Evolutionary conservation across 1,140 invertebrate species (phyloP), one percentile per base, ranked within the genome.

Genomic region (Ericerus pela): DNA sequence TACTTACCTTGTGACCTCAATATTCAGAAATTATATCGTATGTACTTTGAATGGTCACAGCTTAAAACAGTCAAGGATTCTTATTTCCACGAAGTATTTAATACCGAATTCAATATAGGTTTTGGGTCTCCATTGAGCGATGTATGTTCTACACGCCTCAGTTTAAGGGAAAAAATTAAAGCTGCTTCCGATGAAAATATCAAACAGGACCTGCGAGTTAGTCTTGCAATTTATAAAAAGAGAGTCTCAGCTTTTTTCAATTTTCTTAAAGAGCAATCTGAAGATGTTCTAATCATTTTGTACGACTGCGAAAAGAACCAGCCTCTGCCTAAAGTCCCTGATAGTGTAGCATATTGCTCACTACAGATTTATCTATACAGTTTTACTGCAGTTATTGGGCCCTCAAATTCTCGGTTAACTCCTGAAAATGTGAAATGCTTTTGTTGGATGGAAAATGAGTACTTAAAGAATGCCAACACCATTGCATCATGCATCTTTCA

Each of bases 281-380:
- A 57, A 14, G 47, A 59, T 22, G 20, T 62, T 22, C 33, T 57
- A 4, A 63, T 55, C 27, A 57, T 71, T 22, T 63, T 58, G 8
- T 69, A 65, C 58, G 68, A 71, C 55, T 70, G 64, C 31, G 65
- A 70, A 62, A 70, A 70, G 63, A 69, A 69, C 55, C 58, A 59
- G 20, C 41, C 57, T 12, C 29, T 68, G 14, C 65, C 65, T 11
- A 63, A 64, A 63, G 33, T 67, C 11, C 58, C 61, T 31, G 63
- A 64, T 57, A 66, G 65, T 36, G n/a, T 54, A n/a, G 58, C 65
- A 2, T 70, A 69, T 54, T 70, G 69, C 60, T 57, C 31, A 2
- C 53, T 65, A n/a, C 64, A 70, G 57, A n/a, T 68, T 12, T 69
- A 69, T 55, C 58, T 62, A 18, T 67, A 69, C 53, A 69, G 68